Percentiles rank a stretch among this genome's conserved stretches.
These are phyloP conservation scores for human DNA, from an alignment of 2,113 vertebrate genomes.

Conservation along the genomic window DNA sequence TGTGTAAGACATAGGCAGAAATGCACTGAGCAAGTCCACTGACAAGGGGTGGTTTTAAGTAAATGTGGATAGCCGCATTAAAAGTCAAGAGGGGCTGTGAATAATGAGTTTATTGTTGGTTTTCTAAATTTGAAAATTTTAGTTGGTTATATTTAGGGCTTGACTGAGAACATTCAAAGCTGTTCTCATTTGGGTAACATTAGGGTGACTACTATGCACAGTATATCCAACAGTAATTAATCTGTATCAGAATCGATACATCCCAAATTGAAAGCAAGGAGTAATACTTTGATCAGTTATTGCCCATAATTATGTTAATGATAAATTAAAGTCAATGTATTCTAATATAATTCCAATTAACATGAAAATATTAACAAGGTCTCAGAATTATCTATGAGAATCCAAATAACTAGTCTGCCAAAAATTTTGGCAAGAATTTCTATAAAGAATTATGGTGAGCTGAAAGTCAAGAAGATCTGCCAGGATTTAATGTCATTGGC, in stretches of 20 bases:
- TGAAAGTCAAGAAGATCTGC: slow-evolving; percentile 34
- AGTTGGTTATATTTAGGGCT: not conserved
- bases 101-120: not conserved
- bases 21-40: slow-evolving; percentile 44
- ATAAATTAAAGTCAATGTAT: not conserved
- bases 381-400: slow-evolving; percentile 51
- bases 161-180: not conserved
- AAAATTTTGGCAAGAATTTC: slow-evolving; percentile 24
- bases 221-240: not conserved
- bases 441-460: slow-evolving; percentile 53
- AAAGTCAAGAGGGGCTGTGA: slow-evolving; percentile 20
- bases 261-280: not conserved
- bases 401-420: not conserved
- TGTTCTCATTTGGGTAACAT: not conserved
- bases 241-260: not conserved
- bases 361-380: slow-evolving; percentile 36
- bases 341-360: slow-evolving; percentile 1
- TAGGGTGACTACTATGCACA: not conserved
- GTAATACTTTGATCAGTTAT: not conserved
- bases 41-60: slow-evolving; percentile 31
- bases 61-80: not conserved
- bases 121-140: slow-evolving; percentile 53
- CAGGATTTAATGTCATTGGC: not conserved
- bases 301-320: not conserved
- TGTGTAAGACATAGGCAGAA: not conserved